Evolutionary conservation across 2,113 vertebrate genomes (phyloP).

Genomic region (Mellivora capensis): DNA sequence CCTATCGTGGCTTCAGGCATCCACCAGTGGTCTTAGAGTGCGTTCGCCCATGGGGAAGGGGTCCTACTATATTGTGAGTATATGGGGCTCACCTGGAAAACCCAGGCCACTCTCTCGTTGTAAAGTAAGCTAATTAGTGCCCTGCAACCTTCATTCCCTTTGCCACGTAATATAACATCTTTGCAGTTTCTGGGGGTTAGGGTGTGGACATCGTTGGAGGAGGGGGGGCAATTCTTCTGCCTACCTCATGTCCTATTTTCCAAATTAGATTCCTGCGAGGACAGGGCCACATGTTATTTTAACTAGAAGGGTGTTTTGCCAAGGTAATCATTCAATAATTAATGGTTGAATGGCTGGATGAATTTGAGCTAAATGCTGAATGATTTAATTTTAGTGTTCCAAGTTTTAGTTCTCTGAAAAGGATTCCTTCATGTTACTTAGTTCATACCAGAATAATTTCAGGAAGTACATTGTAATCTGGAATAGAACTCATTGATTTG

Average conservation of each 20-base stretch:
- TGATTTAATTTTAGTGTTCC: neutral
- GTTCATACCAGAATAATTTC: constrained; percentile 39
- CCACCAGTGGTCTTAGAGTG: neutral
- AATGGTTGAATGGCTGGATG: constrained; percentile 1
- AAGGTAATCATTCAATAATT: neutral
- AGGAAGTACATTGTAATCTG: constrained; percentile 68
- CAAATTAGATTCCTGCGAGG: neutral
- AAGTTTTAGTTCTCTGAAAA: constrained; percentile 31
- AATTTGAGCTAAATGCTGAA: constrained; percentile 36
- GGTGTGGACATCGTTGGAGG: neutral
- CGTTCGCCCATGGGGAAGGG: neutral
- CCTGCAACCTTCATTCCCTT: neutral
- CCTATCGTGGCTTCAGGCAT: neutral
- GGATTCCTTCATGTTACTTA: constrained; percentile 17
- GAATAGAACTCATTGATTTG: constrained; percentile 55
- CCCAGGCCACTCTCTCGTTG: neutral
- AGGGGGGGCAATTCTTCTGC: neutral
- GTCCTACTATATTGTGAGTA: neutral
- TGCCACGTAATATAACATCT: neutral
- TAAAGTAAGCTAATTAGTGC: neutral
- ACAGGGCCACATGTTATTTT: neutral
- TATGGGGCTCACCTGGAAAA: neutral
- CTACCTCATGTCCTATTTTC: neutral
- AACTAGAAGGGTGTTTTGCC: neutral
- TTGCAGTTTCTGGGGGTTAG: neutral